Conservation (phyloP, 2,113 vertebrate species). For the Proterorhinus semilunaris region DNA sequence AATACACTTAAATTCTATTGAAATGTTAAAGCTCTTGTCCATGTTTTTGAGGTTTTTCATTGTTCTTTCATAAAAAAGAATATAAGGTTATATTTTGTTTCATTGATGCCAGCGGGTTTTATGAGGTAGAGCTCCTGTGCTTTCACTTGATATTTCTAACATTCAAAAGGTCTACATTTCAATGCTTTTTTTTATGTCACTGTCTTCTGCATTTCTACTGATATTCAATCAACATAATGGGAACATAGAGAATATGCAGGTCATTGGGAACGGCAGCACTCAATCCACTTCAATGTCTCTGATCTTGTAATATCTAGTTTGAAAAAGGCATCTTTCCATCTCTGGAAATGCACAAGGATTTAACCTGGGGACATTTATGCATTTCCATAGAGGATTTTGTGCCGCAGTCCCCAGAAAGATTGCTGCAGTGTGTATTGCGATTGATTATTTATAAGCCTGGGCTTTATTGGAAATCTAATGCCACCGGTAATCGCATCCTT, state of each 20-base stretch:
- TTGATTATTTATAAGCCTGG: conserved; percentile 57
- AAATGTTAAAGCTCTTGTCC: too few species aligned
- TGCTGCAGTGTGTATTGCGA: conserved; percentile 10
- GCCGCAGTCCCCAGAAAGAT: conserved; percentile 12
- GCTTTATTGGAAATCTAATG: conserved; percentile 54
- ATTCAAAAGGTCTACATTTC: too few species aligned
- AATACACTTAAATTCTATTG: too few species aligned
- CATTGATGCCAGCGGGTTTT: too few species aligned
- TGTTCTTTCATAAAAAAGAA: too few species aligned
- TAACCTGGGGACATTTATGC: background rate
- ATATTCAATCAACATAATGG: conserved; percentile 52
- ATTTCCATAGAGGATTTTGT: conserved; percentile 13
- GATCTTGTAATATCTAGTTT: background rate
- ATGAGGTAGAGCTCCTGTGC: too few species aligned
- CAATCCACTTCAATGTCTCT: background rate
- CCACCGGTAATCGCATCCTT: conserved; percentile 11
- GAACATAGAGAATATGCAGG: conserved; percentile 26
- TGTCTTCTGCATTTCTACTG: conserved; percentile 29
- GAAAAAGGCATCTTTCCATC: background rate
- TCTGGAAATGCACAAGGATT: background rate
- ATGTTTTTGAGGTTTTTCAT: too few species aligned
- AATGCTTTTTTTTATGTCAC: conserved; percentile 19
- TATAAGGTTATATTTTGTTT: too few species aligned
- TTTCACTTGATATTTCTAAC: too few species aligned
- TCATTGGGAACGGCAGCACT: background rate